Evolutionary conservation across 1,140 invertebrate genomes (phyloP).

Genomic region (Akabosia matsudoensis): DNA sequence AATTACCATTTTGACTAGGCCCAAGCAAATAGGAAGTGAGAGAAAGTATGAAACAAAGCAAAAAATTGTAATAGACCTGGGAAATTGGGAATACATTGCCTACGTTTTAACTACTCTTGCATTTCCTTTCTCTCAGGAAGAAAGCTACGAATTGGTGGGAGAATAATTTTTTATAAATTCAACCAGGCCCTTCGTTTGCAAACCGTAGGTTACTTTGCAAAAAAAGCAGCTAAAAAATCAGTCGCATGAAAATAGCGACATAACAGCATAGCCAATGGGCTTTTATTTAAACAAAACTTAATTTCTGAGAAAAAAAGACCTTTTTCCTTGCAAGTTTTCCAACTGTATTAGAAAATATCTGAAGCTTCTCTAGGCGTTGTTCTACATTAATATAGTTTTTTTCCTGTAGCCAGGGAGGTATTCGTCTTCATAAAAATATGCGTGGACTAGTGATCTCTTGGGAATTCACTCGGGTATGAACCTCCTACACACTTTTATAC

Average conservation of each 20-base stretch:
- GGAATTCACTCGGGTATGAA: neutral
- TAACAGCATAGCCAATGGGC: no score
- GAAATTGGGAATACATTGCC: neutral
- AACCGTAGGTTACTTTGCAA: no score
- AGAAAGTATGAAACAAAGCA: neutral
- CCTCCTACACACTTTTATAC: no score
- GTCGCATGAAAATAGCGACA: no score
- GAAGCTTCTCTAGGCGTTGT: neutral
- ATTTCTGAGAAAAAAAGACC: no score
- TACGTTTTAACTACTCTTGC: neutral
- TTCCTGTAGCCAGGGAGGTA: neutral
- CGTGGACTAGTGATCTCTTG: conserved; percentile 11
- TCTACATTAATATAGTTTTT: neutral
- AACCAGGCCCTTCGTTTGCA: no score
- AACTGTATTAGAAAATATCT: no score
- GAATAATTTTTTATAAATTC: neutral
- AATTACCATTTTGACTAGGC: neutral
- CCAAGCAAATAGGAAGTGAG: neutral
- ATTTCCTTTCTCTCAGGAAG: neutral
- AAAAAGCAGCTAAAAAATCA: no score
- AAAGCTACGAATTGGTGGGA: neutral
- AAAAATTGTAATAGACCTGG: neutral
- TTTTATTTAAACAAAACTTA: no score
- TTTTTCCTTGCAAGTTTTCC: no score
- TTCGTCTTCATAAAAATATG: conserved; percentile 11